Conservation (phyloP, 2,113 vertebrate genomes). For the Phyllostomus hastatus region DNA sequence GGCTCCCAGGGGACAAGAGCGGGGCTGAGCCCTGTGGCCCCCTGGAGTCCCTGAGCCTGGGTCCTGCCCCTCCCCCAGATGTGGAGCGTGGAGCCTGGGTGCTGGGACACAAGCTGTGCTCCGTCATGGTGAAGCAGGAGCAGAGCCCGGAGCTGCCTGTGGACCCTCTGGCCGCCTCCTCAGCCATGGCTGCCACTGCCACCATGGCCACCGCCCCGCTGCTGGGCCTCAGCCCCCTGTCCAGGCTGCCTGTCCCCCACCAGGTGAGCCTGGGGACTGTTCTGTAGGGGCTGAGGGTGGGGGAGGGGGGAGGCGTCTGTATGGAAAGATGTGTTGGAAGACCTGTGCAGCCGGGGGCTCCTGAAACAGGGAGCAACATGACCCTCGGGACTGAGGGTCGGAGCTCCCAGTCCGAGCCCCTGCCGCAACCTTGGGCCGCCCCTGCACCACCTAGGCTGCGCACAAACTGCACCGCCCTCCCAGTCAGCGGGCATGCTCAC, state of each 20-base stretch:
- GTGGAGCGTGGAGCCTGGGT: constrained; percentile 90
- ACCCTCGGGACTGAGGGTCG: neutral
- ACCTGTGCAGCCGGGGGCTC: accelerated
- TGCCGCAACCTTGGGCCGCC: neutral
- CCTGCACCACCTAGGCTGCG: neutral
- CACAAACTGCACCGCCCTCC: too few relatives aligned
- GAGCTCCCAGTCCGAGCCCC: neutral
- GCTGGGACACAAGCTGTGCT: constrained; percentile 94
- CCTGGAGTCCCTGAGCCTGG: constrained; percentile 20
- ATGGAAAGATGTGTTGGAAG: neutral
- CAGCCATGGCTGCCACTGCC: constrained; percentile 66
- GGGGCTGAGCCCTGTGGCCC: neutral
- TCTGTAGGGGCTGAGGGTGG: neutral
- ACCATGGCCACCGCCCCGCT: constrained; percentile 72
- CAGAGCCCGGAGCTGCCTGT: constrained; percentile 85
- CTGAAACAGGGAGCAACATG: neutral
- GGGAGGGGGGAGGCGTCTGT: neutral
- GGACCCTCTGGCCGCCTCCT: constrained; percentile 78
- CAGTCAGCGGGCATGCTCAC: neutral
- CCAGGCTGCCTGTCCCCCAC: constrained; percentile 86
- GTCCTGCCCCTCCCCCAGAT: constrained; percentile 77
- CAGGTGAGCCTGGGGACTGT: constrained; percentile 79
- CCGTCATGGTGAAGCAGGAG: constrained; percentile 97
- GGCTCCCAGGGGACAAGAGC: neutral
- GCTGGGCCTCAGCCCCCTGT: constrained; percentile 88